Percentiles rank a stretch among this genome's conserved stretches.
Conservation (phyloP, 2,113 vertebrate genomes). For the Lonchura striata region DNA sequence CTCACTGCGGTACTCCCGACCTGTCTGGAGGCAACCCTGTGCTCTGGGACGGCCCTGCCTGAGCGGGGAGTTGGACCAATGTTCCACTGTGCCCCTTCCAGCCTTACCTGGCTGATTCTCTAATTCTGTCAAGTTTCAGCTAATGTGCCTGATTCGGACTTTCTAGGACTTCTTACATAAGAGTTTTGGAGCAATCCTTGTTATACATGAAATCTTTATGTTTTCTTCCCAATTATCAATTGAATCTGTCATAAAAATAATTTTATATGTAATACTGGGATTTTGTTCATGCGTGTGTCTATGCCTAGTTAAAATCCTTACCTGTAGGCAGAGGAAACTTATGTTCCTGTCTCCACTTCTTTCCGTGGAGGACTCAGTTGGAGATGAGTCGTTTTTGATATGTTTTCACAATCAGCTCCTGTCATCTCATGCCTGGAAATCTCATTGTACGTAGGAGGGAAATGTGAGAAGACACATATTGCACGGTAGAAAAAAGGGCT, state of each 20-base stretch:
- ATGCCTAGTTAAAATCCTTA: background rate
- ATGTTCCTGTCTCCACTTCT: background rate
- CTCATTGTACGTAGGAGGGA: background rate
- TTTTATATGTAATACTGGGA: background rate
- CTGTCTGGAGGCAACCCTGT: accelerated
- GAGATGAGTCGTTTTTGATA: accelerated
- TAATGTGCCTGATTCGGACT: accelerated
- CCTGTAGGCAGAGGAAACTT: background rate
- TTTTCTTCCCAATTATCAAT: background rate
- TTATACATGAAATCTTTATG: background rate
- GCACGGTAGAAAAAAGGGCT: background rate
- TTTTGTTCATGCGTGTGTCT: background rate
- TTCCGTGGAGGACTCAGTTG: background rate
- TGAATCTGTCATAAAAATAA: background rate
- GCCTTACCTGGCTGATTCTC: background rate
- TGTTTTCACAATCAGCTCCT: background rate
- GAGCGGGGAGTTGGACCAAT: background rate
- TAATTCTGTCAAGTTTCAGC: background rate
- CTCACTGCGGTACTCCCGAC: background rate
- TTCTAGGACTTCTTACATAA: background rate
- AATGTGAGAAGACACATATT: background rate
- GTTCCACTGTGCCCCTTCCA: background rate
- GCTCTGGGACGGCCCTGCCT: background rate
- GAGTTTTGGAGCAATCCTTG: background rate
- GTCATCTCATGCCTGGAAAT: background rate